phyloP scores from a whole-genome alignment of 1,140 invertebrate genomes.

The Ladona fulva region DNA sequence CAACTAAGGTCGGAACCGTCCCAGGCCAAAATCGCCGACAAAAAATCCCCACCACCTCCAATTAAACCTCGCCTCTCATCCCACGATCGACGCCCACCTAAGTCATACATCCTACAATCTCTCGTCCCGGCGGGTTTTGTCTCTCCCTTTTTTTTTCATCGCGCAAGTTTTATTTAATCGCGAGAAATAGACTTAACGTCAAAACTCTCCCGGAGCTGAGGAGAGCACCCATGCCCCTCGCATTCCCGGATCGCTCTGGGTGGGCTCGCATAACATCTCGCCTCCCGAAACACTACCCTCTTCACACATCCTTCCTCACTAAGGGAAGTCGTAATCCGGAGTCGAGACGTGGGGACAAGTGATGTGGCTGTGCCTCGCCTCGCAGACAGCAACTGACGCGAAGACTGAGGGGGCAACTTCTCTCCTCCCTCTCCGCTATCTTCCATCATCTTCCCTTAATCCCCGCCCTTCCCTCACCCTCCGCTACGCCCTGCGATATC shows the following conservation, averaged over 20 bases:
- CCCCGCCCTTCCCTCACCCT: constrained; percentile 24
- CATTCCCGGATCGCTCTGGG: background rate
- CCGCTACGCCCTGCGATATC: background rate
- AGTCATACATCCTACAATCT: no score
- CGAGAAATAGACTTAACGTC: no score
- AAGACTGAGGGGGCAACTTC: background rate
- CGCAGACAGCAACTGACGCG: constrained; percentile 5
- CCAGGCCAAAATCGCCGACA: no score
- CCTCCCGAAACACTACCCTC: constrained; percentile 1
- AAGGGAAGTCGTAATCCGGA: background rate
- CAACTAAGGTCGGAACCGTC: no score
- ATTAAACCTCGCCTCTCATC: no score
- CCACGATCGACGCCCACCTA: no score
- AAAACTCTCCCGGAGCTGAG: no score
- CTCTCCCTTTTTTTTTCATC: no score
- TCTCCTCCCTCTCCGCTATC: background rate
- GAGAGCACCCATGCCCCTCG: background rate
- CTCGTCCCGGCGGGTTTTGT: no score
- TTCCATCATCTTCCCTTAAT: constrained; percentile 27
- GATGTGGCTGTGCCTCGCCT: background rate
- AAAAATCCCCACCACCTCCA: no score
- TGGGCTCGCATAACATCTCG: background rate
- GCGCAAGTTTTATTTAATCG: no score
- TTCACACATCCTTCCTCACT: background rate
- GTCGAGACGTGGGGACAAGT: background rate